These are phyloP conservation scores for Parapsyche elsis DNA, from an alignment of 1,140 invertebrate species.

Conservation along the genomic window DNA sequence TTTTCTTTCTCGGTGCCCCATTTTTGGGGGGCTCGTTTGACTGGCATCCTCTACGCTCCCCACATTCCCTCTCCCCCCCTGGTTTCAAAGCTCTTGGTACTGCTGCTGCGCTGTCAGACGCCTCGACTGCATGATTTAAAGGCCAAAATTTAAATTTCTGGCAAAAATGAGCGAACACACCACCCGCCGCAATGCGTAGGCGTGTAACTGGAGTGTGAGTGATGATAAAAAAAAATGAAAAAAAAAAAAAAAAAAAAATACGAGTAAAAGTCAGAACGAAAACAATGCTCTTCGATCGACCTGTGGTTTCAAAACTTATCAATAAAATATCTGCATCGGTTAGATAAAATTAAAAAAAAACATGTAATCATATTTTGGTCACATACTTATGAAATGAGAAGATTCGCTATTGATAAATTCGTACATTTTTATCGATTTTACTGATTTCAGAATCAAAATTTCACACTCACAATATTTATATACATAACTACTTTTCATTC, in stretches of 20 bases:
- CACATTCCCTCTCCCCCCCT: neutral
- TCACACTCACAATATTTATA: too few relatives aligned
- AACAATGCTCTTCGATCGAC: neutral
- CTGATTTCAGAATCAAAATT: too few relatives aligned
- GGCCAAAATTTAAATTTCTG: constrained; percentile 43
- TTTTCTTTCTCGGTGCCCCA: constrained; percentile 30
- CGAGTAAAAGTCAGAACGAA: neutral
- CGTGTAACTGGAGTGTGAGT: constrained; percentile 1
- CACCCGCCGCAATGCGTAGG: neutral
- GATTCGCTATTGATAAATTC: too few relatives aligned
- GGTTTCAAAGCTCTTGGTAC: neutral
- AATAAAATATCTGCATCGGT: too few relatives aligned
- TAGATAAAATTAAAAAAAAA: too few relatives aligned
- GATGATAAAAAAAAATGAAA: constrained; percentile 11
- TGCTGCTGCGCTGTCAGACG: constrained; percentile 31
- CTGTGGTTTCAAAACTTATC: too few relatives aligned
- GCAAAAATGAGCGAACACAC: constrained; percentile 9
- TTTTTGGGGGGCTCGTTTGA: neutral
- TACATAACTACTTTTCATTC: too few relatives aligned
- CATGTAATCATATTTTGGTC: too few relatives aligned
- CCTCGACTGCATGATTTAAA: constrained; percentile 42
- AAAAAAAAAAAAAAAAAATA: neutral
- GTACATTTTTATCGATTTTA: too few relatives aligned
- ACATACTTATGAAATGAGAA: too few relatives aligned
- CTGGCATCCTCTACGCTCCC: too few relatives aligned